Conservation (phyloP, 2,888 invertebrate genomes). For the Acrobasis consociella region DNA sequence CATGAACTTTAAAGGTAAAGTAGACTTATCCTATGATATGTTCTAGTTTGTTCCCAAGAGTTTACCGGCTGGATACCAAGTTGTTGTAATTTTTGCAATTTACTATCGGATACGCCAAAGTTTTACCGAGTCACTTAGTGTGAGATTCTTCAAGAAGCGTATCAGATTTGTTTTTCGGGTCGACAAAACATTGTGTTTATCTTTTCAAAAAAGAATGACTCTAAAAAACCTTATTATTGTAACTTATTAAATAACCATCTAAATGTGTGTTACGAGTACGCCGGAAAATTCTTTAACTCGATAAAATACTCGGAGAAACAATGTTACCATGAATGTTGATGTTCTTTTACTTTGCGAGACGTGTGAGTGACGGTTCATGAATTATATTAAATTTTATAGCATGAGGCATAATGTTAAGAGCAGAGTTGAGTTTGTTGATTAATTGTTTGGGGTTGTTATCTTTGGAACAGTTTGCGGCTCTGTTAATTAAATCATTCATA, state of each 20-base stretch:
- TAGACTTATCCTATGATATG: background rate
- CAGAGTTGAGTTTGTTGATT: background rate
- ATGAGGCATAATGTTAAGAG: slow-evolving; percentile 5
- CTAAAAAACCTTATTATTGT: too few relatives aligned
- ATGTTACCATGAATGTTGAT: slow-evolving; percentile 16
- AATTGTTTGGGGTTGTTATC: slow-evolving; percentile 10
- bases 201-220: too few relatives aligned
- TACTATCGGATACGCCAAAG: too few relatives aligned
- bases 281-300: background rate
- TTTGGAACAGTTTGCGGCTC: background rate
- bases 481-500: slow-evolving; percentile 6
- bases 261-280: background rate
- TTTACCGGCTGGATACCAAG: too few relatives aligned
- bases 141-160: too few relatives aligned
- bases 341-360: slow-evolving; percentile 15
- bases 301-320: slow-evolving; percentile 12
- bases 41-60: too few relatives aligned
- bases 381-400: slow-evolving; percentile 13
- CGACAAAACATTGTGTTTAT: too few relatives aligned
- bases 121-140: too few relatives aligned
- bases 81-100: too few relatives aligned
- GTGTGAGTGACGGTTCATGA: slow-evolving; percentile 16
- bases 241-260: too few relatives aligned
- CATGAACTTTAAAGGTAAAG: background rate
- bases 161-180: too few relatives aligned